These are phyloP conservation scores for Centropus unirufus DNA, from an alignment of 2,113 vertebrate genomes.

Conservation along the genomic window DNA sequence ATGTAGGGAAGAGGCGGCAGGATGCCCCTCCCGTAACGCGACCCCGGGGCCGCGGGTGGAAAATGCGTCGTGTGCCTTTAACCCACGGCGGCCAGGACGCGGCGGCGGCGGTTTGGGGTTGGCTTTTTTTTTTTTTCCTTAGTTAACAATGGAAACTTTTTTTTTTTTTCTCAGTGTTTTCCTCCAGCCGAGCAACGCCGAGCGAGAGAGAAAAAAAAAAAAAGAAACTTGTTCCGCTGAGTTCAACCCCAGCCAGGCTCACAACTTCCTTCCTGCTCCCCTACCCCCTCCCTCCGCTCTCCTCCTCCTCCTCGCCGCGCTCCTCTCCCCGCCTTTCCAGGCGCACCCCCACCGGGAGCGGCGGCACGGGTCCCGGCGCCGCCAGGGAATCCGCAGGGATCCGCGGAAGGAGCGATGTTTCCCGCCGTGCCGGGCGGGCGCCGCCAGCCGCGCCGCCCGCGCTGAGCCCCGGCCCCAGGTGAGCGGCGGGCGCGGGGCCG, in stretches of 20 bases:
- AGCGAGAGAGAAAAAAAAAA: conserved; percentile 22
- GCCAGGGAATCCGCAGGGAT: too few relatives aligned
- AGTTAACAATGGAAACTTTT: conserved; percentile 83
- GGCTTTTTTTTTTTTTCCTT: conserved; percentile 10
- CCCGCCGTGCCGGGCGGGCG: background rate
- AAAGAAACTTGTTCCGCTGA: conserved; percentile 82
- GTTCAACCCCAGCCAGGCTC: conserved; percentile 81
- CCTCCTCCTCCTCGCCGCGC: conserved; percentile 42
- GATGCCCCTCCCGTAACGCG: background rate
- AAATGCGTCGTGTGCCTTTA: conserved; percentile 75
- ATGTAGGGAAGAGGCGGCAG: background rate
- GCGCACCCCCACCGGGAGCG: conserved; percentile 22
- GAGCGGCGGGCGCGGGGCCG: background rate
- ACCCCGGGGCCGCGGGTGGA: conserved; percentile 30
- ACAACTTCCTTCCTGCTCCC: conserved; percentile 83
- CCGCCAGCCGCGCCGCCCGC: background rate
- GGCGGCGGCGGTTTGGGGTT: background rate
- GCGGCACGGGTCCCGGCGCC: too few relatives aligned
- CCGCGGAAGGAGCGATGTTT: background rate
- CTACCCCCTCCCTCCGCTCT: conserved; percentile 70
- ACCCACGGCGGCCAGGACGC: conserved; percentile 66
- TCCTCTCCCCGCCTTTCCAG: conserved; percentile 7
- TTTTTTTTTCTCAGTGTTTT: conserved; percentile 79
- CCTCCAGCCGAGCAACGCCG: conserved; percentile 69
- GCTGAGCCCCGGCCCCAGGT: background rate